Base-by-base conservation (phyloP, 1,140 invertebrate species). In the Brachionus rotundiformis region DNA sequence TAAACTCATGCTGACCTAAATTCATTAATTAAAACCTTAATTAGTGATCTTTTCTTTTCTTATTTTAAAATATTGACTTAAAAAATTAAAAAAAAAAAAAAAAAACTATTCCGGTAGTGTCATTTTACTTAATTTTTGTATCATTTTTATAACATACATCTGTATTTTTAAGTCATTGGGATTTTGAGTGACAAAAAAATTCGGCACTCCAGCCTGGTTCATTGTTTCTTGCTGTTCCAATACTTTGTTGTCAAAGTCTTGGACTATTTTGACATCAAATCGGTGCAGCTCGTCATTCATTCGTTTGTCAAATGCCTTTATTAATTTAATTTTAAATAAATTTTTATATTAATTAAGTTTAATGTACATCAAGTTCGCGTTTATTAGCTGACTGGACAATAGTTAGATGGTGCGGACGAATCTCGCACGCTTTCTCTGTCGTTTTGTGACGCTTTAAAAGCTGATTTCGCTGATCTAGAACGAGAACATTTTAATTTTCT, bases 341-440 rank as follows among this genome's bases (percentile, higher is more conserved):
- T n/a, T n/a, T 73, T 25, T 25, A 29, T 6, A 44, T 29, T 4
- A 73, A 44, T 44, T 7, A 10, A 23, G 2, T 16, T 36, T 2
- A 54, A 77, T 33, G 8, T 79, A 79, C 76, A 16, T 79, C 76
- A 11, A 79, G 33, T 63, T 79, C 76, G 47, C 76, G 31, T 59
- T 79, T 79, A 25, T 79, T 79, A 13, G 76, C 76, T 3, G 76
- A 36, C 25, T 63, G 47, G 16, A 63, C 59, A 7, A 63, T 79
- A 10, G 4, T 79, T 7, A 59, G 31, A 79, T 79, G 76, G 36
- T 79, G 76, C 25, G 59, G 59, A 59, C 76, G 44, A 36, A 63
- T 79, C 54, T 79, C 76, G 29, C 76, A 79, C 27, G 76, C 76
- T 79, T 79, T 79, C 25, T 79, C 76, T 0, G 76, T 79, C 13